phyloP scores from a whole-genome alignment of 2,888 invertebrate species.

The Cephonodes hylas region DNA sequence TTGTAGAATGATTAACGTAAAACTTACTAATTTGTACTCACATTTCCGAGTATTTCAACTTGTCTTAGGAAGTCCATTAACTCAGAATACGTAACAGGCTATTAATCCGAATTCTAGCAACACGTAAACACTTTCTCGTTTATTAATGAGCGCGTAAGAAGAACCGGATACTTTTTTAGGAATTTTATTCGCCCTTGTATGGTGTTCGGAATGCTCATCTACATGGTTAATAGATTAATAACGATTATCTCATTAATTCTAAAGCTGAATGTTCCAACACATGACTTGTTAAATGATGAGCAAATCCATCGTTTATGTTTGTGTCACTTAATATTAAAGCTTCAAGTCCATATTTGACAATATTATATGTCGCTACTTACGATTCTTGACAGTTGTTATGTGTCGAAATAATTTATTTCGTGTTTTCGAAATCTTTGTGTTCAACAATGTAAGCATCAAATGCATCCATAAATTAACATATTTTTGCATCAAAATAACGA shows the following conservation, averaged over 20 bases:
- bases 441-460: neutral
- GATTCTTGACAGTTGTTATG: neutral
- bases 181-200: neutral
- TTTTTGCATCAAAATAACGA: neutral
- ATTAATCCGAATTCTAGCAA: neutral
- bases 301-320: neutral
- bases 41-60: neutral
- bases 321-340: neutral
- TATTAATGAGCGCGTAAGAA: neutral
- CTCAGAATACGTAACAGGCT: neutral
- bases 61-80: neutral
- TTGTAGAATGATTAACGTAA: neutral
- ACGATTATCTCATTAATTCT: neutral
- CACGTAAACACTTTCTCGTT: neutral
- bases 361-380: neutral
- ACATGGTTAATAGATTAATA: neutral
- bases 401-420: neutral
- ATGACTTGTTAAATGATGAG: neutral
- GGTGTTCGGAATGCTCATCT: neutral
- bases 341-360: neutral
- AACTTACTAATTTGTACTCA: no score
- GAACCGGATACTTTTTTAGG: neutral
- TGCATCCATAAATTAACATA: neutral
- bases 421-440: neutral
- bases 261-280: neutral